These are phyloP conservation scores for Bombus sibiricus DNA, from an alignment of 1,140 invertebrate genomes.

Conservation along the genomic window DNA sequence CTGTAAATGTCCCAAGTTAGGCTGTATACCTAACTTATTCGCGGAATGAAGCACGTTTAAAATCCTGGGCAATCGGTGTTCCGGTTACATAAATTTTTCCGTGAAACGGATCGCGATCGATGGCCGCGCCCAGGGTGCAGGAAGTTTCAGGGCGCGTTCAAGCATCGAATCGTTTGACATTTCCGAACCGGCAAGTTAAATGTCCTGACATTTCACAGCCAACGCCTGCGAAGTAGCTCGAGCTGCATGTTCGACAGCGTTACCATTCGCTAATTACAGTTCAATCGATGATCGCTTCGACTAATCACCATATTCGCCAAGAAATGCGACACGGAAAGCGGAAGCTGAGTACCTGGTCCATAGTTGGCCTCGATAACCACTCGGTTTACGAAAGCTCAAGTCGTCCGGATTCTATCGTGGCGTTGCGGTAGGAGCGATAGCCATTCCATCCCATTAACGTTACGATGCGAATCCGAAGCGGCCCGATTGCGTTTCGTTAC, in stretches of 20 bases:
- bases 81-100: not conserved
- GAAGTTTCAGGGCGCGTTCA: not conserved
- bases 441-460: conserved; percentile 13
- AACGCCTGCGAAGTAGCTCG: conserved; percentile 11
- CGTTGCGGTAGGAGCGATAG: not conserved
- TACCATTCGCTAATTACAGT: conserved; percentile 42
- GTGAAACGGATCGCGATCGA: conserved; percentile 2
- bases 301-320: conserved; percentile 45
- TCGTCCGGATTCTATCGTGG: not conserved
- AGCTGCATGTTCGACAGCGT: not conserved
- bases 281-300: conserved; percentile 39
- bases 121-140: not conserved
- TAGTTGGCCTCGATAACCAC: conserved; percentile 10
- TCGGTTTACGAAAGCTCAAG: conserved; percentile 16
- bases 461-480: not conserved
- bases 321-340: not conserved
- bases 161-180: conserved; percentile 27
- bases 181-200: conserved; percentile 15
- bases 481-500: not conserved
- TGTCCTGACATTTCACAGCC: conserved; percentile 21
- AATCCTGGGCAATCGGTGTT: not conserved
- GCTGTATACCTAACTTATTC: too few species aligned
- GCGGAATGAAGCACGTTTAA: not conserved
- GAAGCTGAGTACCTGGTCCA: not conserved
- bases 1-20: too few species aligned